Evolutionary conservation across 2,888 invertebrate genomes (phyloP), one percentile per base, ranked within the genome.

Genomic region (Timema cristinae): DNA sequence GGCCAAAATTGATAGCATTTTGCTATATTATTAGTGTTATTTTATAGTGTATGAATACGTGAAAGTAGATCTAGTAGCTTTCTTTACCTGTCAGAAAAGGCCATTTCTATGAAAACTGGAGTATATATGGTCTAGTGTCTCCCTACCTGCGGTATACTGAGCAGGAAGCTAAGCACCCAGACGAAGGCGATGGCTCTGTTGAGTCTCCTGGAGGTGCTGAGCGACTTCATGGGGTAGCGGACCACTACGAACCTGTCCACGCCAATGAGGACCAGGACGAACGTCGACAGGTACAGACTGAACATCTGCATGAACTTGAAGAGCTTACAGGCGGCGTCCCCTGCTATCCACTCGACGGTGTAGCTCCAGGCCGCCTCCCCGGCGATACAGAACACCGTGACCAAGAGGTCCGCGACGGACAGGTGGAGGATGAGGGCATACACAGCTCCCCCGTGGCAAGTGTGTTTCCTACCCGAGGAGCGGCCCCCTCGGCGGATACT

Each of bases 251-350:
- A 93, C 71, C 94, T 85, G 79, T 94, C 94, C 66, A 93, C 86
- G 11, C 93, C 93, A 77, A 94, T 93, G 66, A 93, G 85, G 51
- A 94, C 93, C 48, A 93, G 84, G 59, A 94, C 87, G 81, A 92
- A 94, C 0, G 94, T 94, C 73, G 93, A 93, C 75, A 93, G 82
- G 80, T 94, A 92, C 70, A 94, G 83, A 69, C 92, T 89, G 79
- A 93, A 92, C 88, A 93, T 90, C 82, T 94, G 93, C 67, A 90
- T 83, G 77, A 90, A 91, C 81, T 94, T 94, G 78, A 93, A 90
- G 70, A 92, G 76, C 83, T 93, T 94, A 82, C 94, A 94, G 63
- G 88, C 86, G 10, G 87, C 80, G 78, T 92, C 91, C 4, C 92
- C 93, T 13, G 91, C 93, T 67, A 89, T 83, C 94, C 94, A 94